Percentiles rank a stretch among this genome's conserved stretches.
Conservation (phyloP, 2,113 vertebrate species). For the Ceuthmochares aereus region DNA sequence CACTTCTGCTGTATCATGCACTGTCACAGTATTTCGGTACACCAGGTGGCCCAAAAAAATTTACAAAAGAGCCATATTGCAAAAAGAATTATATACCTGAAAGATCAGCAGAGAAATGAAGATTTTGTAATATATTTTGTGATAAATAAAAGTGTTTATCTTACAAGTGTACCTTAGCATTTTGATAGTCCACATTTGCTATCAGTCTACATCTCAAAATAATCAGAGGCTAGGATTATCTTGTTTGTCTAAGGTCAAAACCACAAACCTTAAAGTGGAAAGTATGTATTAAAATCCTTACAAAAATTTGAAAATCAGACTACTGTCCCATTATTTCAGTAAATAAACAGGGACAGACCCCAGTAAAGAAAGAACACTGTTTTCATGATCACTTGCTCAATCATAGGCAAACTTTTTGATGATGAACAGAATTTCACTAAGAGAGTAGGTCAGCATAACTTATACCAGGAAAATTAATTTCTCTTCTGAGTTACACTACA, state of each 20-base stretch:
- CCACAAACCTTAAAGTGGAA: neutral
- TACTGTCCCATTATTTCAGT: neutral
- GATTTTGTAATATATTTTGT: neutral
- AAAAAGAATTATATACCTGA: neutral
- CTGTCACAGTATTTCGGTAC: neutral
- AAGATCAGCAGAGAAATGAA: neutral
- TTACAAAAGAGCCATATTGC: fast-evolving
- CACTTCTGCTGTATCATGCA: neutral
- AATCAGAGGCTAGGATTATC: neutral
- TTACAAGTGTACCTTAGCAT: neutral
- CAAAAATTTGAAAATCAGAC: neutral
- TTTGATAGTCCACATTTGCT: neutral
- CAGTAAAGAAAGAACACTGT: neutral
- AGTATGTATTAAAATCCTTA: neutral
- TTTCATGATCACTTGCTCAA: neutral
- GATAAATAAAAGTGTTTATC: neutral
- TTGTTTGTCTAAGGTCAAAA: neutral
- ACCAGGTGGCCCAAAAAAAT: neutral
- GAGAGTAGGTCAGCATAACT: neutral
- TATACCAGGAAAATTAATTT: neutral
- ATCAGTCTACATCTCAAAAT: neutral
- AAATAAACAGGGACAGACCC: neutral
- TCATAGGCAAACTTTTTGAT: neutral
- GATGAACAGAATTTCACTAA: neutral
- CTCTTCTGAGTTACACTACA: neutral